Base-by-base conservation (phyloP, 2,888 invertebrate species). In the Tetheella fluctuosa region DNA sequence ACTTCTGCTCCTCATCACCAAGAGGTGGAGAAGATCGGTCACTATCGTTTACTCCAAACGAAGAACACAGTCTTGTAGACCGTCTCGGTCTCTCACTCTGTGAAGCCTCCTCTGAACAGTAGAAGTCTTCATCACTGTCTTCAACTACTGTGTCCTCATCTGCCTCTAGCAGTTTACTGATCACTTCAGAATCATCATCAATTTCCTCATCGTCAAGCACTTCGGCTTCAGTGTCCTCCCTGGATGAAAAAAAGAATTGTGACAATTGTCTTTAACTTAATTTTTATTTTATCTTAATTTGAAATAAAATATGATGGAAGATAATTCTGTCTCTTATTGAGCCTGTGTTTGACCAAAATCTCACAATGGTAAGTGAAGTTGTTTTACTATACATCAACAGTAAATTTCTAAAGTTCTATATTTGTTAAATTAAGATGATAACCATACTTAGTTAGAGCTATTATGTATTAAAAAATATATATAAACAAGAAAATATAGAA, bases 131-230 rank as follows among this genome's bases (percentile, higher is more conserved):
- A 71, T 87, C 87, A 12, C 78, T 80, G 54, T 48, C 48, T 2
- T 48, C 48, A 10, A 48, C 48, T 8, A 63, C 74, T 0, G 80
- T 74, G 53, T 81, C 84, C 55, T 85, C 88, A 52, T 91, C 91
- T 0, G 85, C 90, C 60, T 91, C 88, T 17, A 89, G 67, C n/a
- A 91, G 72, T 64, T 90, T 90, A 69, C 86, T 89, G 66, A 91
- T 90, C 7, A 90, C 88, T 62, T 89, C 89, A 0, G 87, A 83
- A 54, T 90, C 90, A 75, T 91, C 91, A 69, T 91, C 86, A 15
- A 86, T 74, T 53, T 86, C 87, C 42, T 85, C 79, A 55, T 80
- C 84, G n/a, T 85, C 84, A 54, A 79, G 79, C 0, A 63, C 64
- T 17, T 67, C 68, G 1, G 58, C 69, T 34, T 83, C 83, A 20